Evolutionary conservation across 2,797 vertebrate species (phyloP).

Genomic region (Amniataba percoides): DNA sequence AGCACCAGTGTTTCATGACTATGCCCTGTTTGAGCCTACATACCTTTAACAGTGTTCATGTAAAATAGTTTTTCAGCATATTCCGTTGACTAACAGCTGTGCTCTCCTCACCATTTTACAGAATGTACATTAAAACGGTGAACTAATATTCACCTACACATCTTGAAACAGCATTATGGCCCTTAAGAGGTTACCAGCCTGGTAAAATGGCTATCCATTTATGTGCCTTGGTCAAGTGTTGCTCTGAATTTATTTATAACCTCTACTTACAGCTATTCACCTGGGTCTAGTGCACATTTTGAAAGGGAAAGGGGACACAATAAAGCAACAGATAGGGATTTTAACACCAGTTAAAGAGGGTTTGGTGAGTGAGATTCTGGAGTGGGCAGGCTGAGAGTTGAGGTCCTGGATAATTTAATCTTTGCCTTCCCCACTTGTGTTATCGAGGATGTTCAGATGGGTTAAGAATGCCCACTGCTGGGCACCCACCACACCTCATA

Average conservation of each 20-base stretch:
- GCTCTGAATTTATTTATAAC: conserved; percentile 46
- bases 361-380: conserved; percentile 22
- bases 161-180: conserved; percentile 39
- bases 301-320: conserved; percentile 1
- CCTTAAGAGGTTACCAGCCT: conserved; percentile 35
- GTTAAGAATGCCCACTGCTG: conserved; percentile 16
- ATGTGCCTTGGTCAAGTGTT: conserved; percentile 48
- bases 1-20: neutral
- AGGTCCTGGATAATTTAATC: conserved; percentile 12
- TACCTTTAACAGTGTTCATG: conserved; percentile 6
- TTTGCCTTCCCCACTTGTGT: conserved; percentile 15
- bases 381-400: conserved; percentile 14
- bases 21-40: neutral
- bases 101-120: conserved; percentile 24
- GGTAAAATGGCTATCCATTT: conserved; percentile 28
- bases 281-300: conserved; percentile 30
- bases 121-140: conserved; percentile 32
- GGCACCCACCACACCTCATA: conserved; percentile 5
- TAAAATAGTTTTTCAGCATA: neutral
- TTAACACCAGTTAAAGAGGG: conserved; percentile 33
- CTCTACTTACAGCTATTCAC: conserved; percentile 41
- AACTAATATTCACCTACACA: conserved; percentile 38
- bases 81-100: conserved; percentile 28
- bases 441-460: conserved; percentile 24
- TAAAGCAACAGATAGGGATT: conserved; percentile 24